Base-by-base conservation (phyloP, 2,797 vertebrate genomes). In the Odontamblyopus lacepedii region DNA sequence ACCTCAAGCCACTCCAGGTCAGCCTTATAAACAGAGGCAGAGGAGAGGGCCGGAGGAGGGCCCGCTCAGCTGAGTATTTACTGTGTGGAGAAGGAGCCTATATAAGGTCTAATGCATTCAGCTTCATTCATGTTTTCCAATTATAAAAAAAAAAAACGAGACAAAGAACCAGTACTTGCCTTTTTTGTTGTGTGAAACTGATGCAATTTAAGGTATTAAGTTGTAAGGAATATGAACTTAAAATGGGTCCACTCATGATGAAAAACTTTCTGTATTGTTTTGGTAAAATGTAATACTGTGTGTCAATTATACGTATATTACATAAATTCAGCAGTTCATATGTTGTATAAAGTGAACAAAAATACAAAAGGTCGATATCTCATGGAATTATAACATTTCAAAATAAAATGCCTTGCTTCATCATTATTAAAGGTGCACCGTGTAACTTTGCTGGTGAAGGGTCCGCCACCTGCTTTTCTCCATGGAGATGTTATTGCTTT, bases 1-100 rank as follows among this genome's bases (percentile, higher is more conserved):
- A 69, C 63, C 71, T 73, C 41, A 35, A 57, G 51, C 67, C 75
- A 56, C 1, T 35, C 8, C 6, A 48, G 68, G 70, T 61, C 75
- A 75, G 63, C 18, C 5, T 51, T 67, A 55, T 18, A 59, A 62
- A 61, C 0, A 27, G 26, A 56, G 65, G 73, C 12, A 19, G 61
- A 23, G 30, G 30, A 19, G 51, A 18, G 19, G 50, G 18, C 26
- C 13, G 16, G 19, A 23, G 7, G 71, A 30, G 41, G 27, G 35
- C 23, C 41, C 38, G 61, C 0, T 41, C 75, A 70, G 65, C 30
- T 26, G 23, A 50, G 23, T 44, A 65, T 65, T 48, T 65, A 9
- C 32, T 71, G 16, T 60, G 53, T 67, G 53, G 74, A 44, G 13
- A 2, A 11, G 41, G 23, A 1, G 50, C 15, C 23, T 65, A 48